Conservation (phyloP, 2,888 invertebrate genomes). For the Andrena chrysosceles region DNA sequence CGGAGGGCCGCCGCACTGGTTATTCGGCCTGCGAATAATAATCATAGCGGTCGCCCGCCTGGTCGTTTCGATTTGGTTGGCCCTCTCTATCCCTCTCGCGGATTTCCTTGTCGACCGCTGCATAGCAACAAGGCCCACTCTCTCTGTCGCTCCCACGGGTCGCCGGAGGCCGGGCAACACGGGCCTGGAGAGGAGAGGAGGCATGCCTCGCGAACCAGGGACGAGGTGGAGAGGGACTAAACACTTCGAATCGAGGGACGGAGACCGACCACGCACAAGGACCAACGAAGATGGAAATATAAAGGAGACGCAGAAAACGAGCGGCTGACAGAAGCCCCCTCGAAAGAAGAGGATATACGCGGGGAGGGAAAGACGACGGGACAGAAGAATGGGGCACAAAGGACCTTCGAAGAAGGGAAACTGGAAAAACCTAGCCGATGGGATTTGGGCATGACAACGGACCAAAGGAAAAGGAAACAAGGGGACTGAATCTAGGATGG, state of each 20-base stretch:
- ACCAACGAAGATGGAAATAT: neutral
- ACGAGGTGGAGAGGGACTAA: slow-evolving; percentile 15
- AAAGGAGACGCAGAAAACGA: slow-evolving; percentile 41
- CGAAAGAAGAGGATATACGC: slow-evolving; percentile 34
- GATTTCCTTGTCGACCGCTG: slow-evolving; percentile 74
- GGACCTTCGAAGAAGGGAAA: neutral
- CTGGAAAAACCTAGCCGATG: slow-evolving; percentile 13
- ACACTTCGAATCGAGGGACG: slow-evolving; percentile 39
- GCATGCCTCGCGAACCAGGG: slow-evolving; percentile 56
- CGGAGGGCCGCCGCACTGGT: slow-evolving; percentile 72
- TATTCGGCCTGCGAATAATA: slow-evolving; percentile 80
- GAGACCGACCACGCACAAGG: slow-evolving; percentile 13
- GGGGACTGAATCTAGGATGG: neutral
- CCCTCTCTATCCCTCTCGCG: slow-evolving; percentile 59
- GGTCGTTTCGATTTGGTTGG: slow-evolving; percentile 60
- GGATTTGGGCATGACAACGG: neutral
- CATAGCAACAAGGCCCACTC: slow-evolving; percentile 82
- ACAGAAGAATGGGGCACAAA: slow-evolving; percentile 17
- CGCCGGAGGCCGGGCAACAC: slow-evolving; percentile 51
- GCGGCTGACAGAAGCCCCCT: slow-evolving; percentile 33
- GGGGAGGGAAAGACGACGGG: slow-evolving; percentile 15
- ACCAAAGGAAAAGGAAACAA: slow-evolving; percentile 3
- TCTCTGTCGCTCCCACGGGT: slow-evolving; percentile 70
- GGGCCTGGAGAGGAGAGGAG: slow-evolving; percentile 57
- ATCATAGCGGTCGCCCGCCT: slow-evolving; percentile 72